Base-by-base conservation (phyloP, 1,140 invertebrate species). In the Drosophila obscura region DNA sequence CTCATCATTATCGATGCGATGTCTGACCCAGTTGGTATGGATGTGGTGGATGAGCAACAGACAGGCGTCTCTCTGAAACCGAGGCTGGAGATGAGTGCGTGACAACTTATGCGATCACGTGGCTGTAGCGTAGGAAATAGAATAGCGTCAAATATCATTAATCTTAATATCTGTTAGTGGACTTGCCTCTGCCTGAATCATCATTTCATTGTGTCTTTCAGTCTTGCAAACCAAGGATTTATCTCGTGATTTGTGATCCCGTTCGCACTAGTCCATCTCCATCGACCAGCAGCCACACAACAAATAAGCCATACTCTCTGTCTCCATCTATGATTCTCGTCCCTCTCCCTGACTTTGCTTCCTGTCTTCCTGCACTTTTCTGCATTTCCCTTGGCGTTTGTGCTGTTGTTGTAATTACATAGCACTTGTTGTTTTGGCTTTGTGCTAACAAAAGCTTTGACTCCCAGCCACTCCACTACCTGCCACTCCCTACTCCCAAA, bases 361-460 rank as follows among this genome's bases (percentile, higher is more conserved):
- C 26, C 35, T 58, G 48, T 44, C 65, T 43, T 39, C 9, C 35
- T 69, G 52, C 35, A 44, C 35, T 69, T 49, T 69, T 39, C 35
- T 58, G 65, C 52, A 71, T 69, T 69, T 71, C 52, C 65, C 39
- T 66, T 62, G 56, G 44, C 63, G 49, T 49, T 49, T 41, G 24
- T 31, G 58, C 24, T 63, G 62, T 45, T 62, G 73, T 65, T 80
- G 73, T 73, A 80, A 84, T 80, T 63, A 69, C 73, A 77, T 80
- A 74, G 81, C 73, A 85, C 81, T 84, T 84, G 77, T 74, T 84
- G 81, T 85, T 80, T 60, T 65, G 67, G 73, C 81, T 83, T 82
- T 79, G 59, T 48, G 64, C 75, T 71, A 83, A 83, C 80, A 83
- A 82, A 83, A 68, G 73, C 73, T 26, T 76, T 64, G 44, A 63